Conservation (phyloP, 2,888 invertebrate species). For the Gisinianus flammeolus region DNA sequence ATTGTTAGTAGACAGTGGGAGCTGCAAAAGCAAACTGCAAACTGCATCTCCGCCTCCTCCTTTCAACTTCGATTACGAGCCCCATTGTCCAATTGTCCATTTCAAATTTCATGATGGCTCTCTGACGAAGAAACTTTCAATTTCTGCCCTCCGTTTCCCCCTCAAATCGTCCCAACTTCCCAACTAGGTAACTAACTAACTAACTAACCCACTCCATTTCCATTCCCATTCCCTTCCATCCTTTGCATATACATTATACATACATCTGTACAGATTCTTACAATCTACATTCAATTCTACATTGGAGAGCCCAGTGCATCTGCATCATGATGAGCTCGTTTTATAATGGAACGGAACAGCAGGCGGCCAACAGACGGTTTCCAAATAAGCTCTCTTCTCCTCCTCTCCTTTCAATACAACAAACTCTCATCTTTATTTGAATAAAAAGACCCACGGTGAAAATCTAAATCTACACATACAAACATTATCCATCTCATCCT, state of each 20-base stretch:
- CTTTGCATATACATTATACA: not conserved
- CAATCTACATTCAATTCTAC: not conserved
- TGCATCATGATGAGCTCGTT: slow-evolving; percentile 25
- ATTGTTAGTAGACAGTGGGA: too few species aligned
- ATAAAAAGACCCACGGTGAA: not conserved
- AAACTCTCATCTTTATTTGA: not conserved
- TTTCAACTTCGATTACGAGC: slow-evolving; percentile 53
- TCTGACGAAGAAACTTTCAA: not conserved
- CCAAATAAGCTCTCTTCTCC: slow-evolving; percentile 2
- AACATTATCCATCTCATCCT: not conserved
- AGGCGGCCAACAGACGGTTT: slow-evolving; percentile 26
- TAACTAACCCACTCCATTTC: not conserved
- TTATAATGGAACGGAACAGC: slow-evolving; percentile 32
- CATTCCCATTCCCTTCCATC: not conserved
- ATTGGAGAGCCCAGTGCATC: not conserved
- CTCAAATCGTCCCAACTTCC: not conserved
- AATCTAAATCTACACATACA: not conserved
- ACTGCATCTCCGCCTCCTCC: slow-evolving; percentile 42
- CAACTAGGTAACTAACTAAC: too few species aligned
- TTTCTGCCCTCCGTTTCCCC: slow-evolving; percentile 6
- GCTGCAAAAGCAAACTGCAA: not conserved
- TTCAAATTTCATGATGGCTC: slow-evolving; percentile 28
- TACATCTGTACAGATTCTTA: slow-evolving; percentile 30
- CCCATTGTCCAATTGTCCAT: slow-evolving; percentile 50
- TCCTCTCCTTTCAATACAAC: not conserved